Evolutionary conservation across 2,113 vertebrate genomes (phyloP), one percentile per base, ranked within the genome.

Genomic region (Marcusenius ussheri): DNA sequence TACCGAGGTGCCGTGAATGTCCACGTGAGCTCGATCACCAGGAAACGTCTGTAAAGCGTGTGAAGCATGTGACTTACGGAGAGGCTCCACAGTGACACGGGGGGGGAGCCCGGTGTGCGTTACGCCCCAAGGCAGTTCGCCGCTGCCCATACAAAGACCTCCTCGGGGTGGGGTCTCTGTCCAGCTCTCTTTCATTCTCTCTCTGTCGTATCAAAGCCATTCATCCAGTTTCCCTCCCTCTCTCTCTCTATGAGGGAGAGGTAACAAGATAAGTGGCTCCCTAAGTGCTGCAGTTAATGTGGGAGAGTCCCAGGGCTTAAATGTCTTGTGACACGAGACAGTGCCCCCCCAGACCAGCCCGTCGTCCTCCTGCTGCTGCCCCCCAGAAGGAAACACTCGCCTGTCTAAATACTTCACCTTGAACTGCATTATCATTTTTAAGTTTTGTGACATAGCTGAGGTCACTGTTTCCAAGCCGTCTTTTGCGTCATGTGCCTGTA

Each of bases 251-350:
- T n/a, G 49, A 35, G 85, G 77, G 83, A 56, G 80, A 70, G 87
- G 84, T 90, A 90, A 90, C 90, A 62, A 87, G 89, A 91, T 90
- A 91, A 89, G 89, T 89, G 80, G 58, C 70, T 49, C 53, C 21
- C 89, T 92, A 89, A 91, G 70, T 91, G 88, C 31, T 56, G 51
- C 74, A 92, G 56, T 90, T 89, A 86, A 66, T 74, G 56, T 90
- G 91, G 88, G 53, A 84, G 88, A 89, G 88, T 90, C 88, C 86
- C 77, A 17, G 70, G 84, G 45, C 47, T 19, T 88, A 58, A 88
- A 50, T 49, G 47, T 24, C 84, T 27, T 0, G 4, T 45, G 27
- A 35, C 24, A 56, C 47, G 17, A 53, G 21, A 47, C 35, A 17
- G 45, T 1, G 5, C 21, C 39, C 83, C 83, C 10, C 39, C 83